Evolutionary conservation across 2,113 vertebrate genomes (phyloP).

Genomic region (Ctenodactylus gundi): DNA sequence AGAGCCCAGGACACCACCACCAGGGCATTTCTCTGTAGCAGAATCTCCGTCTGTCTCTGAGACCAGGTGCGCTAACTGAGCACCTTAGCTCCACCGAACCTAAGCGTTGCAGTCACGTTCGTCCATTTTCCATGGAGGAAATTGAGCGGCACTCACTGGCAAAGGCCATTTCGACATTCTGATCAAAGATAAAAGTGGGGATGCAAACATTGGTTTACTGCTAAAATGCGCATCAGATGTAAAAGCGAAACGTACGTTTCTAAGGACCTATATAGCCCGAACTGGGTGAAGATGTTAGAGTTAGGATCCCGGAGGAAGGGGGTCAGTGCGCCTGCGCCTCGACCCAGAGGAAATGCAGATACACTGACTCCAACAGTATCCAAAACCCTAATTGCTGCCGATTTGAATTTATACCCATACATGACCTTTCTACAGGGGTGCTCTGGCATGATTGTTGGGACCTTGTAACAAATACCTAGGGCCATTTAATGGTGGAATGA

Average conservation of each 20-base stretch:
- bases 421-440: conserved; percentile 81
- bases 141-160: background rate
- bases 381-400: conserved; percentile 70
- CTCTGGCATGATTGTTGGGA: conserved; percentile 73
- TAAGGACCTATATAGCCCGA: background rate
- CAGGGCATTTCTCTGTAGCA: background rate
- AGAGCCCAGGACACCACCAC: background rate
- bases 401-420: conserved; percentile 83
- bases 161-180: background rate
- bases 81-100: too few species aligned
- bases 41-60: background rate
- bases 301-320: conserved; percentile 41
- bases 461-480: conserved; percentile 83
- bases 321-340: background rate
- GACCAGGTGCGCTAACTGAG: background rate
- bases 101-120: background rate
- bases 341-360: conserved; percentile 73
- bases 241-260: background rate
- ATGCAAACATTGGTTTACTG: background rate
- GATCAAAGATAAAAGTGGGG: background rate
- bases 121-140: background rate
- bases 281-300: background rate
- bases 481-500: conserved; percentile 84
- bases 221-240: background rate
- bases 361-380: conserved; percentile 63